Conservation (phyloP, 2,888 invertebrate species). For the Aleiodes alternator region DNA sequence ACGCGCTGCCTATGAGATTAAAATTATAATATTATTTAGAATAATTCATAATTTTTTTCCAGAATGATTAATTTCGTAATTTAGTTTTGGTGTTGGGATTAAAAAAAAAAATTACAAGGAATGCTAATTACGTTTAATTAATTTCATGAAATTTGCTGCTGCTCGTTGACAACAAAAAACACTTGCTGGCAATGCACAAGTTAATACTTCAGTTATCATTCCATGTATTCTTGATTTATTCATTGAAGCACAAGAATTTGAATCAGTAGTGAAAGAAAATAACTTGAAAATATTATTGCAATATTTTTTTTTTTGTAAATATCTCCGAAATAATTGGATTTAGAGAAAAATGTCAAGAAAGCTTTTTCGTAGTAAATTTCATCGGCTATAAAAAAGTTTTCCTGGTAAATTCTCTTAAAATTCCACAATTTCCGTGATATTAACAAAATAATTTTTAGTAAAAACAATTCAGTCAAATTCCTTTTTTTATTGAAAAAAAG, state of each 20-base stretch:
- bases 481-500: neutral
- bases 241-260: neutral
- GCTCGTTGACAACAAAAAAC: slow-evolving; percentile 61
- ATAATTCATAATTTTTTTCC: neutral
- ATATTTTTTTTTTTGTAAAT: no score
- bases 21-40: slow-evolving; percentile 32
- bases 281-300: no score
- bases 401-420: no score
- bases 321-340: no score
- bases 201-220: slow-evolving; percentile 53
- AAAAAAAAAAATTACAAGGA: slow-evolving; percentile 1
- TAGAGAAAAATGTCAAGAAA: no score
- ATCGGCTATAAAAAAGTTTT: no score
- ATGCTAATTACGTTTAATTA: slow-evolving; percentile 2
- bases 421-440: no score
- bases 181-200: slow-evolving; percentile 70
- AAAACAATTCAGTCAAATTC: neutral
- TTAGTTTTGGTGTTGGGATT: slow-evolving; percentile 26
- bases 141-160: slow-evolving; percentile 49
- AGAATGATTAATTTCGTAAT: slow-evolving; percentile 33
- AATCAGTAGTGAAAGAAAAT: no score
- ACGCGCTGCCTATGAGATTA: slow-evolving; percentile 27
- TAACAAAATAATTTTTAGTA: no score
- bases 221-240: slow-evolving; percentile 39
- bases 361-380: no score